Base-by-base conservation (phyloP, 2,113 vertebrate genomes). In the Herpetotheres cachinnans region DNA sequence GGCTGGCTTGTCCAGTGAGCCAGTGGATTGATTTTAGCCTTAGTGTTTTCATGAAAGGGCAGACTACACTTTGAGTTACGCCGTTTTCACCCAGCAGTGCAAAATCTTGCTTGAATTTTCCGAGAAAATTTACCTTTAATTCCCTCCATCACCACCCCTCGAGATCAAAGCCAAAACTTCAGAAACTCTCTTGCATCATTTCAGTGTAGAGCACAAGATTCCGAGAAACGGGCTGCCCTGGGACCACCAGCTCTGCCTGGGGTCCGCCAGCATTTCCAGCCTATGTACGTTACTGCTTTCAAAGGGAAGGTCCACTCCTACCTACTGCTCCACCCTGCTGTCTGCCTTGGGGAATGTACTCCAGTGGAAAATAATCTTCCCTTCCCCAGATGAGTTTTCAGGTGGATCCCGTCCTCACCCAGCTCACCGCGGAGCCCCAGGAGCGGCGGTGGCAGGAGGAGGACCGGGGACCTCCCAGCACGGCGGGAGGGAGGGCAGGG, bases 251-350 rank as follows among this genome's bases (percentile, higher is more conserved):
- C 82, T 52, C 38, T 9, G 17, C 79, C 52, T 38, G 80, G 4
- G 36, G 17, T 38, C 79, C 80, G 9, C 0, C 0, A 55, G 47
- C 50, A 16, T 49, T 63, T 58, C 25, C 44, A 70, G 54, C 29
- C 54, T 3, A 1, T 0, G 1, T 2, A 24, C 4, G 0, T 8
- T 3, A 3, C 36, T 32, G 74, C 65, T 58, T 46, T 2, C 65
- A 12, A 18, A 70, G 36, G 38, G n/a, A 49, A 42, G 54, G 54
- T 78, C 69, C 16, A 1, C 36, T 83, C 72, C 67, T 17, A 4
- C 3, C 76, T 52, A 9, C 65, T 17, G 46, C 66, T 55, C 88
- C 59, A 6, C 47, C 13, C 52, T 66, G 25, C 62, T 24, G 18
- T 1, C 42, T 42, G 79, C 44, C 22, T 54, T 54, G 70, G 29